phyloP scores from a whole-genome alignment of 2,113 vertebrate genomes.

The Empidonax alnorum region DNA sequence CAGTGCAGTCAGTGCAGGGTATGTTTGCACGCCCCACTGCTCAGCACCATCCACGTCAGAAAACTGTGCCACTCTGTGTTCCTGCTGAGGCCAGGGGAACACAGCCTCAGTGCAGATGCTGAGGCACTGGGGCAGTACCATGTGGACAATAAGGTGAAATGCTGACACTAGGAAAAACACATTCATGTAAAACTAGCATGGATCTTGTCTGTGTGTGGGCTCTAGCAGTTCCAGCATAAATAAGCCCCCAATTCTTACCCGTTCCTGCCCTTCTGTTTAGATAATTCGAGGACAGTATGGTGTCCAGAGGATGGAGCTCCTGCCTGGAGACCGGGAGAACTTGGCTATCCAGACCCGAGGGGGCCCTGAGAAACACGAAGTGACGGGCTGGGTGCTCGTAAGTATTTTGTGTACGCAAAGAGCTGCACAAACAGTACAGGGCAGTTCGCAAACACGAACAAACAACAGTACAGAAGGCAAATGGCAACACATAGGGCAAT shows the following conservation, averaged over 20 bases:
- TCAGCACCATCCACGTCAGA: accelerated
- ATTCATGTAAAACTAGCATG: not conserved
- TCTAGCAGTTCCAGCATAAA: not conserved
- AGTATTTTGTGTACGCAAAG: slow-evolving; percentile 21
- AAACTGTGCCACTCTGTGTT: not conserved
- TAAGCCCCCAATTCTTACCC: not conserved
- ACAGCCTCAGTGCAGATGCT: accelerated
- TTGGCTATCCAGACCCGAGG: slow-evolving; percentile 92
- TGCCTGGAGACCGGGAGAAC: slow-evolving; percentile 91
- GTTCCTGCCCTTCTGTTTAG: slow-evolving; percentile 27
- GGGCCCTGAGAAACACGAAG: slow-evolving; percentile 93
- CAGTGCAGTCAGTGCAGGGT: no score
- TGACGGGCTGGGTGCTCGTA: slow-evolving; percentile 95
- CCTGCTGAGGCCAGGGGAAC: not conserved
- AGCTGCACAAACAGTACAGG: not conserved
- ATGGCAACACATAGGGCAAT: not conserved
- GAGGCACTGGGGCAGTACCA: not conserved
- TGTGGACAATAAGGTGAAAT: accelerated
- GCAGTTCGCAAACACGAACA: not conserved
- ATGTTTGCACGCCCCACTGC: not conserved
- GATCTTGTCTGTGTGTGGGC: not conserved
- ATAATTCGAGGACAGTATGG: slow-evolving; percentile 72
- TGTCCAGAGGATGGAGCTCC: slow-evolving; percentile 81
- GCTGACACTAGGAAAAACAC: not conserved
- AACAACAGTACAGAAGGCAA: not conserved